A percentile compares a stretch with the other conserved stretches of the same genome.
These are phyloP conservation scores for Xylocampa areola DNA, from an alignment of 2,888 invertebrate genomes.

Conservation along the genomic window DNA sequence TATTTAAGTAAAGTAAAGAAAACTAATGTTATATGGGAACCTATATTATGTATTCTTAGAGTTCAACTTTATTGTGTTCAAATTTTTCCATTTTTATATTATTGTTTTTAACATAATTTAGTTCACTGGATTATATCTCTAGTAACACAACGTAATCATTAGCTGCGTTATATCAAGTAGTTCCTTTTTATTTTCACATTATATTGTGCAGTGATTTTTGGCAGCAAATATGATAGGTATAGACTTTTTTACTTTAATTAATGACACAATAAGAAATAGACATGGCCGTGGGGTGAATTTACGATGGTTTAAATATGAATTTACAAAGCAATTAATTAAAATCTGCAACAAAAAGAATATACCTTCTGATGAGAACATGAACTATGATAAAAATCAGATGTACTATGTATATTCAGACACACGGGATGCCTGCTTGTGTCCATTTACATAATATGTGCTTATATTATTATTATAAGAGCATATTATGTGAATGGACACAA, in stretches of 20 bases:
- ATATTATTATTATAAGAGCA: too few relatives aligned
- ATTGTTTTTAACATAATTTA: conserved; percentile 40
- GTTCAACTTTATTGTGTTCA: conserved; percentile 54
- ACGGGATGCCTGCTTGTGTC: too few relatives aligned
- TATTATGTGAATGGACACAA: too few relatives aligned
- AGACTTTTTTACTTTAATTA: conserved; percentile 45
- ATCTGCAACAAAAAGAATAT: conserved; percentile 46
- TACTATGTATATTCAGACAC: too few relatives aligned
- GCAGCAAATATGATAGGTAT: conserved; percentile 53
- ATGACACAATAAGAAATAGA: conserved; percentile 39
- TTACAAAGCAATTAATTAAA: conserved; percentile 41
- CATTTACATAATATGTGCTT: too few relatives aligned
- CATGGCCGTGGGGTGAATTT: conserved; percentile 40
- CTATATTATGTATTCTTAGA: conserved; percentile 43
- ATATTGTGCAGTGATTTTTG: conserved; percentile 57
- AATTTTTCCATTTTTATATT: conserved; percentile 50
- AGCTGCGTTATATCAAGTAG: conserved; percentile 48
- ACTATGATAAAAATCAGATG: too few relatives aligned
- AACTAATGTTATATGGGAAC: conserved; percentile 37
- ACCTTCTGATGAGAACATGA: conserved; percentile 47
- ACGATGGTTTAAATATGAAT: conserved; percentile 35
- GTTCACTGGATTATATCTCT: conserved; percentile 38
- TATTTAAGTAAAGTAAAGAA: conserved; percentile 33
- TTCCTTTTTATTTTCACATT: conserved; percentile 58
- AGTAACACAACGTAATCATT: conserved; percentile 50